Evolutionary conservation across 2,113 vertebrate species (phyloP).

Genomic region (Eurypyga helias): DNA sequence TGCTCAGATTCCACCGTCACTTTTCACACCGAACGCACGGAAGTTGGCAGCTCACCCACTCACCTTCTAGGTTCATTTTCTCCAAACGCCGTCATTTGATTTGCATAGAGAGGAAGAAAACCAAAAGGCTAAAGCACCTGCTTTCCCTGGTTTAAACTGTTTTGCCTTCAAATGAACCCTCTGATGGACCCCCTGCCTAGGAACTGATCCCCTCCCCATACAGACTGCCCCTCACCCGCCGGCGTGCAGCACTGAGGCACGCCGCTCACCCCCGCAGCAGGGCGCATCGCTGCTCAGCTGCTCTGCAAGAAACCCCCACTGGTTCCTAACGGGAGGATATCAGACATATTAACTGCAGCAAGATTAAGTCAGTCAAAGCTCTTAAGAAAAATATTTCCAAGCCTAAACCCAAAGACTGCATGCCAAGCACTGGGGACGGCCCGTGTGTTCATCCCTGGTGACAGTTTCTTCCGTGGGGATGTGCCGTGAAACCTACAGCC

Average conservation of each 20-base stretch:
- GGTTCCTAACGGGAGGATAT: not conserved
- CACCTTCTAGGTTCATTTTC: not conserved
- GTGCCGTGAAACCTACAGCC: not conserved
- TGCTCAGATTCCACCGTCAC: not conserved
- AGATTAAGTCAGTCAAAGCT: not conserved
- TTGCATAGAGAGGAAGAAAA: not conserved
- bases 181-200: not conserved
- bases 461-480: not conserved
- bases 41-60: not conserved
- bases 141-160: not conserved
- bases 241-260: not conserved
- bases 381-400: not conserved
- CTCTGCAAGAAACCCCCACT: not conserved
- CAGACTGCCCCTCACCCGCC: not conserved
- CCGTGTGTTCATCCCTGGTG: rapidly evolving
- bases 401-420: not conserved
- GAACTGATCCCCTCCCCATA: not conserved
- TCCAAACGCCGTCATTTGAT: not conserved
- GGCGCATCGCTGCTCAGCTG: not conserved
- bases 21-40: not conserved
- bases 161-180: not conserved
- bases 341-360: not conserved
- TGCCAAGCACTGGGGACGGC: not conserved
- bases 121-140: not conserved
- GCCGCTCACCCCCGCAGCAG: not conserved